Conservation (phyloP, 1,140 invertebrate species). For the Lineus longissimus region DNA sequence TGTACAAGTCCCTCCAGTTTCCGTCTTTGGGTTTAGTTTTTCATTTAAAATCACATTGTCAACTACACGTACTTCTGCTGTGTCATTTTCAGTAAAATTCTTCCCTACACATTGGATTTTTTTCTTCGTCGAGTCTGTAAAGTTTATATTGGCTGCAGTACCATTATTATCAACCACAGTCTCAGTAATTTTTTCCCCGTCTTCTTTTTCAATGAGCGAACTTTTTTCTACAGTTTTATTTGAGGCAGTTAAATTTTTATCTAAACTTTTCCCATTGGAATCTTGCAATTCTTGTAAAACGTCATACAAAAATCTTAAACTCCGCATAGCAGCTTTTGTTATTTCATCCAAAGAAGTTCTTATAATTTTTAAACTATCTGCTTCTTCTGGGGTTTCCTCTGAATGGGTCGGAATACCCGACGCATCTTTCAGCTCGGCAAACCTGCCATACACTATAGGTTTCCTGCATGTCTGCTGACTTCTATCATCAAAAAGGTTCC, state of each 20-base stretch:
- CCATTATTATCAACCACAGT: not conserved
- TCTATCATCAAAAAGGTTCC: no score
- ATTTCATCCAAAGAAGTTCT: not conserved
- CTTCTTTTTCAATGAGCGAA: not conserved
- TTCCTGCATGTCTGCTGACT: no score
- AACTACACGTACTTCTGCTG: not conserved
- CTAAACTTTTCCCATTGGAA: no score
- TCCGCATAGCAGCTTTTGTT: not conserved
- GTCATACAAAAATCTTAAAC: not conserved
- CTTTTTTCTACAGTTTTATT: not conserved
- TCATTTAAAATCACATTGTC: not conserved
- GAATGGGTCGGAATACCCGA: no score
- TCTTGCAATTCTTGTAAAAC: conserved; percentile 3
- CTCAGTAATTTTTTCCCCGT: not conserved
- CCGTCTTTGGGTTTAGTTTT: conserved; percentile 19
- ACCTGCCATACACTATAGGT: no score
- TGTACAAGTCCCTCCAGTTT: conserved; percentile 59
- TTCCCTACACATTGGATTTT: not conserved
- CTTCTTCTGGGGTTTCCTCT: no score
- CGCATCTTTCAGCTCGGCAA: no score
- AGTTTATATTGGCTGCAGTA: not conserved
- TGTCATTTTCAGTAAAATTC: not conserved
- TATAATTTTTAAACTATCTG: not conserved
- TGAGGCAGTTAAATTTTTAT: no score
- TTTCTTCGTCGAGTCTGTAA: not conserved